Evolutionary conservation across 2,797 vertebrate genomes (phyloP).

Genomic region (Tauraco hartlaubi): DNA sequence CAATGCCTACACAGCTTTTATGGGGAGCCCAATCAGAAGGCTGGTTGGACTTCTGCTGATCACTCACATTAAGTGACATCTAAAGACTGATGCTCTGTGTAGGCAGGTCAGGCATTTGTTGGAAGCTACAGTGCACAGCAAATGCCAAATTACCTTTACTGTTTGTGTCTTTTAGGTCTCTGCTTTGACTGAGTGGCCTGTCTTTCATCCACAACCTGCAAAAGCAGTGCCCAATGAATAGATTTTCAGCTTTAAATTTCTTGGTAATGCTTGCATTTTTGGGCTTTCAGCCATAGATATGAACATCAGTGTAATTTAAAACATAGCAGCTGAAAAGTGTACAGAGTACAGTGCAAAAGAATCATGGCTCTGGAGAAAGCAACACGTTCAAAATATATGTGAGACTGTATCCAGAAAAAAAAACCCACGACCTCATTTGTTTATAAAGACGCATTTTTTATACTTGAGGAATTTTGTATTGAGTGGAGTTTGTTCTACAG

Average conservation of each 20-base stretch:
- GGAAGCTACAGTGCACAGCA: background rate
- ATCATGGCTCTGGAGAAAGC: background rate
- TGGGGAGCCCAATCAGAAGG: background rate
- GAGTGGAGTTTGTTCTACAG: background rate
- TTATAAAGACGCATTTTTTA: background rate
- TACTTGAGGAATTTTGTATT: background rate
- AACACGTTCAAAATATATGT: background rate
- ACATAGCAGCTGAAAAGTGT: background rate
- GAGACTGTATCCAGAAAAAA: background rate
- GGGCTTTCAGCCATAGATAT: background rate
- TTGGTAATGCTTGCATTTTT: background rate
- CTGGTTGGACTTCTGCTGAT: background rate
- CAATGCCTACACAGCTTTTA: background rate
- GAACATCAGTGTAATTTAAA: background rate
- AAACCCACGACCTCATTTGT: background rate
- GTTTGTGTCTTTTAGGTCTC: background rate
- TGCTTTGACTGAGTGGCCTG: background rate
- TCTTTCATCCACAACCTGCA: background rate
- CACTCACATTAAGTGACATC: background rate
- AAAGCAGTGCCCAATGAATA: background rate
- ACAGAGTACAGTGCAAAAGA: background rate
- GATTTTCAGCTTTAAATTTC: background rate
- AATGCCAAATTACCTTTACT: background rate
- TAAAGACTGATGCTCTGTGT: background rate
- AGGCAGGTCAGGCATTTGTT: background rate